Evolutionary conservation across 1,140 invertebrate genomes (phyloP).

Genomic region (Cherax quadricarinatus): DNA sequence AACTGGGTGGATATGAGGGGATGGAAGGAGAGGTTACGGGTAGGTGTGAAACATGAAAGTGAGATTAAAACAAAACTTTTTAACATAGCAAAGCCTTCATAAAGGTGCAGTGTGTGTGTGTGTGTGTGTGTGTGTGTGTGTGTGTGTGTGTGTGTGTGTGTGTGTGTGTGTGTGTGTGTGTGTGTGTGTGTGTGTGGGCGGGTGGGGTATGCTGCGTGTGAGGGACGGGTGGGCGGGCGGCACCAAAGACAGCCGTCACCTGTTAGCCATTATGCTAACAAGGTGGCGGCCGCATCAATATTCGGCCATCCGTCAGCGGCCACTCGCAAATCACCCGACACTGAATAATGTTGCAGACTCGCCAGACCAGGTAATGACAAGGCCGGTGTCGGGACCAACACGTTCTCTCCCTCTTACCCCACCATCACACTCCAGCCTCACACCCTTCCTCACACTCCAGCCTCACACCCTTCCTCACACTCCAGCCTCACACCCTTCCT

Average conservation of each 20-base stretch:
- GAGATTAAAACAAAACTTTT: no score
- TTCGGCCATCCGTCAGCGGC: slow-evolving; percentile 10
- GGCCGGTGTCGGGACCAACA: not conserved
- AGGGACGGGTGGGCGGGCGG: not conserved
- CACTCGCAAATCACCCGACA: not conserved
- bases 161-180: not conserved
- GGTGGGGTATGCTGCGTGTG: not conserved
- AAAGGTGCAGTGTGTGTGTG: not conserved
- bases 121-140: not conserved
- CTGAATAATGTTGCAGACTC: slow-evolving; percentile 10
- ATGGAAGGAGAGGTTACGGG: no score
- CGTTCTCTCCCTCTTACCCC: not conserved
- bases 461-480: not conserved
- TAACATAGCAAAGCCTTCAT: no score
- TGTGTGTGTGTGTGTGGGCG: not conserved
- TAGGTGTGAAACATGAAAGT: no score
- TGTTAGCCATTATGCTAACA: slow-evolving; percentile 18
- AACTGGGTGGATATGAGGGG: no score
- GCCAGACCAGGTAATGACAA: slow-evolving; percentile 2
- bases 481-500: not conserved
- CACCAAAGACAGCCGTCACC: not conserved
- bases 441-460: not conserved
- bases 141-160: not conserved
- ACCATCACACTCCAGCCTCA: not conserved
- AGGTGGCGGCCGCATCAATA: not conserved